A percentile compares a stretch with the other conserved stretches of the same genome.
These are phyloP conservation scores for Mesocricetus auratus DNA, from an alignment of 2,113 vertebrate species.

Conservation along the genomic window DNA sequence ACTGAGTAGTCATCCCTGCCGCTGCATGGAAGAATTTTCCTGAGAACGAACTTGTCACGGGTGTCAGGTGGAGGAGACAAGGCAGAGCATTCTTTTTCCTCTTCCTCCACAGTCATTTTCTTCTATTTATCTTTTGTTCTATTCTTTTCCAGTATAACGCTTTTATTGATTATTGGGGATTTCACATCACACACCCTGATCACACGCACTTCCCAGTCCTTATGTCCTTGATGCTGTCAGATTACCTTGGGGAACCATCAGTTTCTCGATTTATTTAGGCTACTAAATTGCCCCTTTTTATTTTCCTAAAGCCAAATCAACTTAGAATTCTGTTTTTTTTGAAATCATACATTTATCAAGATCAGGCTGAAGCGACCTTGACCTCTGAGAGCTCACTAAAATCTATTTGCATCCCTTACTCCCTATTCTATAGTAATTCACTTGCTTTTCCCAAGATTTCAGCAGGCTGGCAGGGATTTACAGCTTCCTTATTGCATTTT, in stretches of 20 bases:
- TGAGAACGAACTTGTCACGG: neutral
- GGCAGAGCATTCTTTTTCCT: neutral
- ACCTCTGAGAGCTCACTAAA: constrained; percentile 17
- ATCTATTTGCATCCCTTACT: neutral
- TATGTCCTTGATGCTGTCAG: neutral
- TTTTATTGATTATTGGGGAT: neutral
- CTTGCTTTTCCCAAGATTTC: neutral
- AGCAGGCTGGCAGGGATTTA: constrained; percentile 20
- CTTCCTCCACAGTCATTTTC: neutral
- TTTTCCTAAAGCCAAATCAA: neutral
- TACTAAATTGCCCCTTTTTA: neutral
- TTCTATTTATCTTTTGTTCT: neutral
- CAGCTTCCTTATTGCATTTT: constrained; percentile 28
- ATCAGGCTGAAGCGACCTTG: neutral
- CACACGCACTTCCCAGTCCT: neutral
- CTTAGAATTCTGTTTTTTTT: neutral
- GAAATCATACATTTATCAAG: constrained; percentile 7
- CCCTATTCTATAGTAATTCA: constrained; percentile 42
- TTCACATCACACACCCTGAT: neutral
- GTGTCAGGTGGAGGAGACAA: neutral
- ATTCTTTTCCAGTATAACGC: neutral
- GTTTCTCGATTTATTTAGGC: neutral
- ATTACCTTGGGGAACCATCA: neutral
- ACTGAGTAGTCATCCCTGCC: neutral
- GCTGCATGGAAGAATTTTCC: neutral